These are phyloP conservation scores for Coreius guichenoti DNA, from an alignment of 2,797 vertebrate species.

Conservation along the genomic window DNA sequence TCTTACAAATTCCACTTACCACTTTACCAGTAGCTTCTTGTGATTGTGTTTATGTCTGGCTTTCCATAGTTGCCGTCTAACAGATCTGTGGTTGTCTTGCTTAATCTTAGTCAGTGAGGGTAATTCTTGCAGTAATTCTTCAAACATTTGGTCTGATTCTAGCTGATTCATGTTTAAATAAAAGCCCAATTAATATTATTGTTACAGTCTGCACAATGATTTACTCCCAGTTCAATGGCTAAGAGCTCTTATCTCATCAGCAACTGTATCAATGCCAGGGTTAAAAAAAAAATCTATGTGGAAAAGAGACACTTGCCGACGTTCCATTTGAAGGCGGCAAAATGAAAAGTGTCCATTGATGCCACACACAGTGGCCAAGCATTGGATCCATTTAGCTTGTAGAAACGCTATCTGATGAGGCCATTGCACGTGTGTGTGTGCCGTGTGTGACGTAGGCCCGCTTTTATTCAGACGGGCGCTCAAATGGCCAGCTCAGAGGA, in stretches of 20 bases:
- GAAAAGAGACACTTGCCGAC: conserved; percentile 51
- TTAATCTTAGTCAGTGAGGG: conserved; percentile 34
- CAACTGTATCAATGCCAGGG: conserved; percentile 45
- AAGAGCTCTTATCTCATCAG: conserved; percentile 21
- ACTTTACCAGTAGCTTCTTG: conserved; percentile 48
- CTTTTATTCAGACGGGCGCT: conserved; percentile 71
- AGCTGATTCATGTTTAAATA: background rate
- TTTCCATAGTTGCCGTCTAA: conserved; percentile 38
- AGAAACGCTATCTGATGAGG: conserved; percentile 71
- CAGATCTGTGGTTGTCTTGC: conserved; percentile 37
- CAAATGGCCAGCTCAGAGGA: conserved; percentile 73
- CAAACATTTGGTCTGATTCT: conserved; percentile 15
- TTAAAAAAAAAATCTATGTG: background rate
- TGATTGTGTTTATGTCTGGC: conserved; percentile 51
- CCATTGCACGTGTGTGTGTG: conserved; percentile 64
- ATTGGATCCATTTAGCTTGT: conserved; percentile 63
- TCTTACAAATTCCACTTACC: conserved; percentile 54
- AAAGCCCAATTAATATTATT: background rate
- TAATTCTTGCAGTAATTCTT: conserved; percentile 40
- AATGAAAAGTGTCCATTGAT: conserved; percentile 58
- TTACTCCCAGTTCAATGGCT: conserved; percentile 17
- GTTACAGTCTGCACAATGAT: background rate
- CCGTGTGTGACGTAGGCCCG: conserved; percentile 65
- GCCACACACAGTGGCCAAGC: conserved; percentile 65
- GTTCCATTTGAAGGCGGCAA: conserved; percentile 59